phyloP scores from a whole-genome alignment of 2,797 vertebrate species.

The Melanotaenia maccullochi region DNA sequence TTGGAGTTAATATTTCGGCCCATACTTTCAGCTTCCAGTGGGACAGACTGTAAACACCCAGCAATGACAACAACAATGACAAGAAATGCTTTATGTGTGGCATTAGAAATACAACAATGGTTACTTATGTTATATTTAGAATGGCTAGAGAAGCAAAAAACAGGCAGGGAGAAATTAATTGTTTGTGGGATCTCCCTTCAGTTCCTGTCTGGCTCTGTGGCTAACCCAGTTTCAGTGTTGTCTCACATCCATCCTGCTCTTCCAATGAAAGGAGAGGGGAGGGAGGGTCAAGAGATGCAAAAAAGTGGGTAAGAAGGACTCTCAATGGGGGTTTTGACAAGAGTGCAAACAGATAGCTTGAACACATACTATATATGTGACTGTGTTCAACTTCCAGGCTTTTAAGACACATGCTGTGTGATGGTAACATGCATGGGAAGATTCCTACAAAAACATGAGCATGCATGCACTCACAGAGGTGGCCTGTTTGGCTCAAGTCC shows the following conservation, averaged over 20 bases:
- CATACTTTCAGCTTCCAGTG: conserved; percentile 57
- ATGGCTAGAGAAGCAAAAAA: conserved; percentile 65
- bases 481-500: conserved; percentile 68
- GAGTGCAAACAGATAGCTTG: not conserved
- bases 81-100: conserved; percentile 58
- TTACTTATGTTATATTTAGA: conserved; percentile 69
- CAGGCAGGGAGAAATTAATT: conserved; percentile 65
- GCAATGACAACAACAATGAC: conserved; percentile 65
- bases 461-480: conserved; percentile 32
- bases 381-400: conserved; percentile 24
- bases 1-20: conserved; percentile 61
- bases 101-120: conserved; percentile 67
- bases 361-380: not conserved
- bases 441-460: conserved; percentile 30
- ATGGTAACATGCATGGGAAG: conserved; percentile 12
- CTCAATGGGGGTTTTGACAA: conserved; percentile 17
- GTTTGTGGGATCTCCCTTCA: conserved; percentile 65
- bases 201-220: conserved; percentile 74
- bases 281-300: conserved; percentile 33
- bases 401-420: conserved; percentile 26
- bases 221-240: conserved; percentile 66
- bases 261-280: conserved; percentile 67
- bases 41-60: conserved; percentile 56
- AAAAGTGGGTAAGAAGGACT: conserved; percentile 25
- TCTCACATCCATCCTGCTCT: conserved; percentile 71